phyloP scores from a whole-genome alignment of 2,888 invertebrate species.

The Eupithecia subfuscata region DNA sequence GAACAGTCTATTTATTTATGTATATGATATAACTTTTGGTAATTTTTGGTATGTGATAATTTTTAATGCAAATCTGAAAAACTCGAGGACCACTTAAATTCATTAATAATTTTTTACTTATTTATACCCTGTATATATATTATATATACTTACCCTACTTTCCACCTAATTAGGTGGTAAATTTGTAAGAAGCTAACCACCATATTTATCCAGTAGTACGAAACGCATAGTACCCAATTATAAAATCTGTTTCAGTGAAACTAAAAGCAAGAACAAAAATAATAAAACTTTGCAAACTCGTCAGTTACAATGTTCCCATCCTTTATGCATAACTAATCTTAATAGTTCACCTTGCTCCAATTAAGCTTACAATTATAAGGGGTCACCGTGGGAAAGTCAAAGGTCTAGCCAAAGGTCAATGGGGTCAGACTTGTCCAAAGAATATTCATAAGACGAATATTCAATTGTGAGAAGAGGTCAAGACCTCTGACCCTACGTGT shows the following conservation, averaged over 20 bases:
- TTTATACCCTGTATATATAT: too few species aligned
- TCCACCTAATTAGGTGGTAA: background rate
- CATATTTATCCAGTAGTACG: background rate
- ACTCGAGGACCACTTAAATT: too few species aligned
- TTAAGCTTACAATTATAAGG: conserved; percentile 40
- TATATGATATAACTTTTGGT: too few species aligned
- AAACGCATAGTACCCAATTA: background rate
- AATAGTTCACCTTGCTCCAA: conserved; percentile 43
- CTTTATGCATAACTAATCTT: conserved; percentile 6
- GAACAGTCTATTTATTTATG: background rate
- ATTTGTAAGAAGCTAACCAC: background rate
- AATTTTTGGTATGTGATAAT: background rate
- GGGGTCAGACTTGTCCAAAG: conserved; percentile 1
- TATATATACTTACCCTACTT: too few species aligned
- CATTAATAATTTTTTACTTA: too few species aligned
- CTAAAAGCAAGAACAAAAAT: background rate
- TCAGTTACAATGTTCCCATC: background rate
- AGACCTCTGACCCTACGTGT: conserved; percentile 78
- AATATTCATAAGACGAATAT: conserved; percentile 38
- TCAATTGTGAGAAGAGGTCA: conserved; percentile 60
- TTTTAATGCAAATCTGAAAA: too few species aligned
- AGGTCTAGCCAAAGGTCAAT: conserved; percentile 18
- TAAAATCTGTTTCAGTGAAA: background rate
- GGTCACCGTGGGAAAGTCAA: conserved; percentile 69
- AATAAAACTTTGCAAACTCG: background rate